Evolutionary conservation across 2,113 vertebrate species (phyloP).

Genomic region (Cyanoramphus novaezelandiae): DNA sequence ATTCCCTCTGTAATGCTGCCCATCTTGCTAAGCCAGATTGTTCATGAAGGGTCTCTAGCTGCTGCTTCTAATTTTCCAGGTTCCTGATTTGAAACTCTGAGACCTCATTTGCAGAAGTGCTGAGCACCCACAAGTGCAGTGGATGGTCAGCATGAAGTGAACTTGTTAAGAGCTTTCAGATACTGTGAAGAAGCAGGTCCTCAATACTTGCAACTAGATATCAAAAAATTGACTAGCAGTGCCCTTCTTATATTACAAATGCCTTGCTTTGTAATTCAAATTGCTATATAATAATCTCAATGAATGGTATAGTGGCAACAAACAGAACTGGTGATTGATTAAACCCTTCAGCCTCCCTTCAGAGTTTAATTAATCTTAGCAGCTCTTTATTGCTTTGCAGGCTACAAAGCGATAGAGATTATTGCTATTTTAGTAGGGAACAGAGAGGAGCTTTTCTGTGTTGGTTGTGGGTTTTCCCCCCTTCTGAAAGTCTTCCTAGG

Average conservation of each 20-base stretch:
- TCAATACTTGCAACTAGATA: not conserved
- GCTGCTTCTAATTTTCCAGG: not conserved
- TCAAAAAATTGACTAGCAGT: not conserved
- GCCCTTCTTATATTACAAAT: not conserved
- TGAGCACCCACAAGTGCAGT: not conserved
- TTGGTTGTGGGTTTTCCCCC: not conserved
- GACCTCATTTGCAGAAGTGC: not conserved
- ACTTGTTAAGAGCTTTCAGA: not conserved
- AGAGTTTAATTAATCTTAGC: slow-evolving; percentile 51
- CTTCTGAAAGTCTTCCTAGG: not conserved
- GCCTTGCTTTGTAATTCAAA: not conserved
- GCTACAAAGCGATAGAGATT: slow-evolving; percentile 11
- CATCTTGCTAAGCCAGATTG: not conserved
- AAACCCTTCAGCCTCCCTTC: slow-evolving; percentile 28
- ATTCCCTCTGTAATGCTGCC: not conserved
- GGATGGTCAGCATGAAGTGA: not conserved
- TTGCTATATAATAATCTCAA: not conserved
- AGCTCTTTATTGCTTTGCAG: slow-evolving; percentile 20
- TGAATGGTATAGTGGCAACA: not conserved
- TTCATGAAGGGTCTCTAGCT: not conserved
- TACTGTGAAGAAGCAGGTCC: not conserved
- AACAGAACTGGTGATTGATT: slow-evolving; percentile 38
- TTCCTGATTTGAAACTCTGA: slow-evolving; percentile 6
- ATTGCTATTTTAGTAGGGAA: not conserved
- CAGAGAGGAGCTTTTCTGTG: not conserved